Evolutionary conservation across 2,797 vertebrate species (phyloP).

Genomic region (Graptemys geographica): DNA sequence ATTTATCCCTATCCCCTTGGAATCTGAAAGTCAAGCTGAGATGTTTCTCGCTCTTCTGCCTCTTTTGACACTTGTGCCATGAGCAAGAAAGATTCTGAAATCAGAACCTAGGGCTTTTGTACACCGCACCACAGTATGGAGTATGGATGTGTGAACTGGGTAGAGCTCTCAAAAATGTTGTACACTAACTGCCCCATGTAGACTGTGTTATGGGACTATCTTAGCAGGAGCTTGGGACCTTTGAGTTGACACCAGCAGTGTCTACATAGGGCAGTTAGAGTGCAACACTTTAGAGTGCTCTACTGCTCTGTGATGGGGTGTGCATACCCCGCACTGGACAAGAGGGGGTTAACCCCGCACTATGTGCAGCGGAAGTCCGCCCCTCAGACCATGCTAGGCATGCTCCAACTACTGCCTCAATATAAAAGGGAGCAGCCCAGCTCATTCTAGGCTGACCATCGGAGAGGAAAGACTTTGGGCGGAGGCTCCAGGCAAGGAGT

Average conservation of each 20-base stretch:
- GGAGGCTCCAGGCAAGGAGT: too few species aligned
- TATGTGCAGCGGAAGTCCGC: too few species aligned
- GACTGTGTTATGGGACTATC: background rate
- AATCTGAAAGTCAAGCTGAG: background rate
- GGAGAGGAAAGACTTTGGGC: too few species aligned
- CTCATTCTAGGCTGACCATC: too few species aligned
- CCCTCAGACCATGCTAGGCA: too few species aligned
- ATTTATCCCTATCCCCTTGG: background rate
- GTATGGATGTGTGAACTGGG: background rate
- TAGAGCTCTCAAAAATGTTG: background rate
- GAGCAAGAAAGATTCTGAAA: background rate
- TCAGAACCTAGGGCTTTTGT: rapidly evolving
- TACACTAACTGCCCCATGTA: background rate
- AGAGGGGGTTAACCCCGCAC: too few species aligned
- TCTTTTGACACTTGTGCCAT: background rate
- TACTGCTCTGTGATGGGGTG: too few species aligned
- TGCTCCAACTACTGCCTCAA: too few species aligned
- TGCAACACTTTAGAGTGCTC: background rate
- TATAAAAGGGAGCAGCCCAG: too few species aligned
- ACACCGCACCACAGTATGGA: background rate
- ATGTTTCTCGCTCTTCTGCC: background rate
- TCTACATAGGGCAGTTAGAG: background rate
- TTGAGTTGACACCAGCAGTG: background rate
- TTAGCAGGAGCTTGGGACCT: background rate
- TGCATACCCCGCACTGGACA: too few species aligned